Conservation (phyloP, 1,140 invertebrate species). For the Pinna nobilis region DNA sequence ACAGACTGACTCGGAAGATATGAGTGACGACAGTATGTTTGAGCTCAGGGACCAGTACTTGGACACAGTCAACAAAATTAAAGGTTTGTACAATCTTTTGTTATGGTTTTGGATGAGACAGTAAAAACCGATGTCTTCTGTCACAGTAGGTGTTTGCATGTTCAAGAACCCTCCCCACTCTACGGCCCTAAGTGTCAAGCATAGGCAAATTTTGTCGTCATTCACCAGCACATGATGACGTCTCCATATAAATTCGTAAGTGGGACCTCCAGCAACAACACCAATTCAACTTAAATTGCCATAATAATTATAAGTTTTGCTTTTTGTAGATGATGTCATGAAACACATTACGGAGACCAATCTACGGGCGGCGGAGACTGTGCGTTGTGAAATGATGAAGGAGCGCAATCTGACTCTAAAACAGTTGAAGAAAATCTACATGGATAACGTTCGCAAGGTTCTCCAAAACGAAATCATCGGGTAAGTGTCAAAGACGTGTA, state of each 20-base stretch:
- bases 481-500: slow-evolving; percentile 12
- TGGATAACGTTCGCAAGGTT: slow-evolving; percentile 50
- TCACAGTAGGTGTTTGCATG: too few species aligned
- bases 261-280: too few species aligned
- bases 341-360: slow-evolving; percentile 60
- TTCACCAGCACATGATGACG: too few species aligned
- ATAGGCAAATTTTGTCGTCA: too few species aligned
- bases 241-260: too few species aligned
- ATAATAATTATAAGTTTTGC: background rate
- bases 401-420: slow-evolving; percentile 47
- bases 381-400: slow-evolving; percentile 48
- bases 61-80: slow-evolving; percentile 60
- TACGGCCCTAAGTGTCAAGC: too few species aligned
- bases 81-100: too few species aligned
- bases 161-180: too few species aligned
- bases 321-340: slow-evolving; percentile 60
- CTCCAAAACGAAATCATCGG: slow-evolving; percentile 52
- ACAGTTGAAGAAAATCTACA: slow-evolving; percentile 52
- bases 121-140: too few species aligned
- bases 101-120: too few species aligned
- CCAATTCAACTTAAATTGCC: background rate
- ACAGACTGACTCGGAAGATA: slow-evolving; percentile 53
- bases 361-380: slow-evolving; percentile 47
- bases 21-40: slow-evolving; percentile 37
- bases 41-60: slow-evolving; percentile 58